These are phyloP conservation scores for Ornithoptera alexandrae DNA, from an alignment of 2,888 invertebrate genomes.

Conservation along the genomic window DNA sequence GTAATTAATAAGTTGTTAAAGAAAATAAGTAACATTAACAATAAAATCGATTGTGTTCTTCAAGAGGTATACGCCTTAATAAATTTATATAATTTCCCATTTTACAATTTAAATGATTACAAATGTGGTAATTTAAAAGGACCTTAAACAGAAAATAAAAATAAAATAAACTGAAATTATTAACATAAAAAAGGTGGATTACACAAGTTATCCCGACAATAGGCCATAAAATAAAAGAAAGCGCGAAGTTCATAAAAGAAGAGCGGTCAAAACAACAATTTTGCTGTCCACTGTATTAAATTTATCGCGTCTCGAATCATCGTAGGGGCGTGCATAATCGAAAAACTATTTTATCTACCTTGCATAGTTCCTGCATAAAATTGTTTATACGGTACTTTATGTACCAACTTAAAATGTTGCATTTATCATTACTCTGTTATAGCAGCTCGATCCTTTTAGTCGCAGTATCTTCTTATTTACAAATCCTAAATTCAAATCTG, in stretches of 20 bases:
- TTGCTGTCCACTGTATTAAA: constrained; percentile 74
- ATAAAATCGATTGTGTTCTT: background rate
- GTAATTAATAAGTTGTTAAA: too few species aligned
- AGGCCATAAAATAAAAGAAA: constrained; percentile 45
- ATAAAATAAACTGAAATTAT: background rate
- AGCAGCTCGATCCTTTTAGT: background rate
- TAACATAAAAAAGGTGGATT: background rate
- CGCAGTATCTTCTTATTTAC: background rate
- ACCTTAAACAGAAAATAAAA: background rate
- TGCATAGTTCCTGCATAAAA: constrained; percentile 51
- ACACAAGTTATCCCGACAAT: constrained; percentile 52
- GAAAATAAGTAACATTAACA: too few species aligned
- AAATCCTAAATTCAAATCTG: background rate
- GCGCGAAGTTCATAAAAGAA: constrained; percentile 49
- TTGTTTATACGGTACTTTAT: constrained; percentile 54
- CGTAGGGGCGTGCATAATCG: constrained; percentile 76
- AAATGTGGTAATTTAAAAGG: background rate
- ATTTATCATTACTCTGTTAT: background rate
- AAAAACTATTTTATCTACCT: constrained; percentile 70
- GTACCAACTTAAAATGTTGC: constrained; percentile 24
- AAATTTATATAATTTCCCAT: background rate
- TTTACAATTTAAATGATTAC: background rate
- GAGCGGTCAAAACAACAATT: constrained; percentile 77
- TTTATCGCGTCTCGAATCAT: constrained; percentile 74
- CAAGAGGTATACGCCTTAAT: background rate